These are phyloP conservation scores for Chinchilla lanigera DNA, from an alignment of 2,113 vertebrate species.

Conservation along the genomic window DNA sequence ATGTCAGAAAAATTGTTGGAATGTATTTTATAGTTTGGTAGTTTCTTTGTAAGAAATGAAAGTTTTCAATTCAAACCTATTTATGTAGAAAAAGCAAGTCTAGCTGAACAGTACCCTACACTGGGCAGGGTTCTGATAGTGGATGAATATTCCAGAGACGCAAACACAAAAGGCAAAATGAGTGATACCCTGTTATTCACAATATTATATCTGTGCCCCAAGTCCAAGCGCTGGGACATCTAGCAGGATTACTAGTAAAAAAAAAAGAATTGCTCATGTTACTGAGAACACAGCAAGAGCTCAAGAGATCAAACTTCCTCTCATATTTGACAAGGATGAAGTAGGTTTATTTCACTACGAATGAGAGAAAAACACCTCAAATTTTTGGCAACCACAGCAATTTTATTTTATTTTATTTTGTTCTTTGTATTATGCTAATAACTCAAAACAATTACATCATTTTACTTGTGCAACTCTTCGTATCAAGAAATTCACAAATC, in stretches of 20 bases:
- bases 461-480: background rate
- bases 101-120: background rate
- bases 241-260: background rate
- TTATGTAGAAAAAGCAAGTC: background rate
- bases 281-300: background rate
- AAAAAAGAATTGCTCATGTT: background rate
- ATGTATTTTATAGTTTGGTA: background rate
- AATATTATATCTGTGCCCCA: background rate
- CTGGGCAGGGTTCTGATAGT: background rate
- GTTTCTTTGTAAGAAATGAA: background rate
- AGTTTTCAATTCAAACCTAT: background rate
- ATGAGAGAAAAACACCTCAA: background rate
- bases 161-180: background rate
- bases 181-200: background rate
- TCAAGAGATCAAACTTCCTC: background rate
- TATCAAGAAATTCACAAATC: background rate
- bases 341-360: background rate
- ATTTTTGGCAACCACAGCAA: background rate
- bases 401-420: conserved; percentile 24
- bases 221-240: background rate
- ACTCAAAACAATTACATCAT: background rate
- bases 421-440: background rate
- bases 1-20: background rate
- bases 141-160: background rate
- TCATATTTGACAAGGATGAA: background rate